These are phyloP conservation scores for Selene dorsalis DNA, from an alignment of 2,797 vertebrate genomes.

Conservation along the genomic window DNA sequence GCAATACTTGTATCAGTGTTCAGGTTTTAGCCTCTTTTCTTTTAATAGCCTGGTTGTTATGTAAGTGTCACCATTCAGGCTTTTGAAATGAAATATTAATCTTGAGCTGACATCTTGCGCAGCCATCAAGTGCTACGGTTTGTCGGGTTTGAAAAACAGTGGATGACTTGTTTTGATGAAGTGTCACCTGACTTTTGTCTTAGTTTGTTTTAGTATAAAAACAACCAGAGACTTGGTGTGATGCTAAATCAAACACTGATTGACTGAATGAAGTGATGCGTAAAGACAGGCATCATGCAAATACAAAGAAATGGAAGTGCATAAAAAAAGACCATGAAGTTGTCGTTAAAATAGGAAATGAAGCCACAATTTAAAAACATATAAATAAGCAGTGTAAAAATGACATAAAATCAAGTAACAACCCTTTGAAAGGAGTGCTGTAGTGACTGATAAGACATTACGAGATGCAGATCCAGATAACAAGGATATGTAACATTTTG, in stretches of 20 bases:
- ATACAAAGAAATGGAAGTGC: too few species aligned
- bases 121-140: neutral
- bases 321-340: too few species aligned
- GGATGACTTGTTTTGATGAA: neutral
- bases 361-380: too few species aligned
- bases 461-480: too few species aligned
- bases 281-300: neutral
- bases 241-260: too few species aligned
- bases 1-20: neutral
- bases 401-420: too few species aligned
- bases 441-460: too few species aligned
- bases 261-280: neutral
- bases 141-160: neutral
- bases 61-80: conserved; percentile 62
- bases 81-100: conserved; percentile 59
- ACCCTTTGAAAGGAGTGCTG: too few species aligned
- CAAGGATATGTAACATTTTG: too few species aligned
- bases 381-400: too few species aligned
- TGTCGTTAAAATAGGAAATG: too few species aligned
- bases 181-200: neutral
- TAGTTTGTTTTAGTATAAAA: conserved; percentile 11
- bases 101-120: conserved; percentile 19
- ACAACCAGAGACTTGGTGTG: neutral
- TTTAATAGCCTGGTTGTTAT: conserved; percentile 56
- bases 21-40: conserved; percentile 21